phyloP scores from a whole-genome alignment of 2,113 vertebrate species.

The Pomatostomus ruficeps region DNA sequence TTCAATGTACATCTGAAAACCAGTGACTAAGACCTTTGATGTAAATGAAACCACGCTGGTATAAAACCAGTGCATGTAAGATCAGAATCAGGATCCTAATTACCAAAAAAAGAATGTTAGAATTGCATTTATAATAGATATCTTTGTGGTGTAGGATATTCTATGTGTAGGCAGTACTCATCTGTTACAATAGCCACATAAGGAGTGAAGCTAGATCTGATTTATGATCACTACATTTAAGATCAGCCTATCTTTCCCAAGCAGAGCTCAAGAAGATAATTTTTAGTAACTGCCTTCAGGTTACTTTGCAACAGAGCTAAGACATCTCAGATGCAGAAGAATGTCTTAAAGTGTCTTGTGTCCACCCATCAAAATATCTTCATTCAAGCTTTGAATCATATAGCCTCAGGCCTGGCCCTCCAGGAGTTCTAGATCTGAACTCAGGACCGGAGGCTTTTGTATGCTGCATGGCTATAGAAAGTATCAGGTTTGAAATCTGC shows the following conservation, averaged over 20 bases:
- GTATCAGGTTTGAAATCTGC: not conserved
- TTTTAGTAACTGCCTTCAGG: not conserved
- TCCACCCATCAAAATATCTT: not conserved
- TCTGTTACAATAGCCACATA: not conserved
- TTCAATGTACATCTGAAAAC: not conserved
- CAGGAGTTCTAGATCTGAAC: not conserved
- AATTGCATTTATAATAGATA: not conserved
- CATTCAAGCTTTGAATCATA: not conserved
- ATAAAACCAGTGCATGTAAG: not conserved
- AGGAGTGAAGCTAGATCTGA: not conserved
- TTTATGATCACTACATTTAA: not conserved
- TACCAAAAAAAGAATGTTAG: not conserved
- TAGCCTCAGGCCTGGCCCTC: accelerated
- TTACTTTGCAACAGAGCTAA: not conserved
- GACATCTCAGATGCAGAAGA: not conserved
- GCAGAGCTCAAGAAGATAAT: not conserved
- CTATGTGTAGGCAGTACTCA: not conserved
- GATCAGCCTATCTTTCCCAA: not conserved
- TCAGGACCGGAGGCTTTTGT: not conserved
- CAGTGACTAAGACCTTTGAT: not conserved
- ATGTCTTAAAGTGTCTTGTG: not conserved
- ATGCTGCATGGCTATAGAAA: not conserved
- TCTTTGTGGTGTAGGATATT: not conserved
- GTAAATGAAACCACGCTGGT: not conserved
- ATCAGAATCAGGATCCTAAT: not conserved